Base-by-base conservation (phyloP, 2,113 vertebrate species). In the Suncus etruscus region DNA sequence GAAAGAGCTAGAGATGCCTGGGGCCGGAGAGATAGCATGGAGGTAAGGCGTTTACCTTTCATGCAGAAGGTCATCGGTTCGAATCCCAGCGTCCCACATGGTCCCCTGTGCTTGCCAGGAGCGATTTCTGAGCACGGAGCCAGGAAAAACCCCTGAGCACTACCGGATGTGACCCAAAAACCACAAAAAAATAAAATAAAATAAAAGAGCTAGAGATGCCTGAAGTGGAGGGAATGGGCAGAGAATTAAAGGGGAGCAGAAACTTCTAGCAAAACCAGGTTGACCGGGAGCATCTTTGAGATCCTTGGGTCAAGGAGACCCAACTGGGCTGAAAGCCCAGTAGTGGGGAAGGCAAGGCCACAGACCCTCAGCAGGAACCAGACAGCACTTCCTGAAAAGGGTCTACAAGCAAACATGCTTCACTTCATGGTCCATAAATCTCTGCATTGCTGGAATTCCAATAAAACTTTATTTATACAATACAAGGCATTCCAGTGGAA, bases 381-480 rank as follows among this genome's bases (percentile, higher is more conserved):
- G 32, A 6, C 66, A 32, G 51, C 32, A 5, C 82, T 70, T 51
- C 45, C 78, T 75, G 20, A 24, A 32, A 51, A 80, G 87, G 45
- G 11, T 22, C 32, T 77, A 84, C 22, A 77, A 10, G 11, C 54
- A 72, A 78, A 54, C 25, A 66, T 12, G 2, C 11, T 18, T 69
- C 58, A 12, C 11, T 63, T 84, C 63, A 8, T 15, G 51, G 45
- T 16, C 58, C 86, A 47, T 51, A 50, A 27, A 31, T 70, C 11
- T 87, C 77, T 77, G 4, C 15, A 29, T 58, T 81, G 48, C 25
- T 45, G 39, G 14, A 78, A 16, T 84, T 32, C 25, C 51, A 87
- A 70, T 74, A 91, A 87, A 91, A 54, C 48, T 89, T 93, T 75
- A 85, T 88, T 76, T 66, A 79, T 20, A 91, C 81, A 83, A 76